phyloP scores from a whole-genome alignment of 2,797 vertebrate genomes.

The Picus viridis region DNA sequence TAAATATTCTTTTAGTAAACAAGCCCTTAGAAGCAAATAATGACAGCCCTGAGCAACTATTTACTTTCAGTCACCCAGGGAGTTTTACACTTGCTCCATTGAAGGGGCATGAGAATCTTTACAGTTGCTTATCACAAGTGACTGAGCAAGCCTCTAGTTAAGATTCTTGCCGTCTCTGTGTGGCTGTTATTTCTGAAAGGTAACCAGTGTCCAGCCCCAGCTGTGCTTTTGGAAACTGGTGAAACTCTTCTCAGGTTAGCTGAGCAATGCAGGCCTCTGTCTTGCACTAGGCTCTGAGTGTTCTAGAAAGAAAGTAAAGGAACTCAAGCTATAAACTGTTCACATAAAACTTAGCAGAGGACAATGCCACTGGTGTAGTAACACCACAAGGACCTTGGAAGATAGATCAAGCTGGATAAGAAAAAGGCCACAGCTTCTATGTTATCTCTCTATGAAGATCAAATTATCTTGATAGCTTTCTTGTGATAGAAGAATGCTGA shows the following conservation, averaged over 20 bases:
- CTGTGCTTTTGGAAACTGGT: not conserved
- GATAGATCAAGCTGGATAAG: constrained; percentile 23
- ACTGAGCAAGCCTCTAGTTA: not conserved
- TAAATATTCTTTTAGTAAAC: not conserved
- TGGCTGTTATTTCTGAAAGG: not conserved
- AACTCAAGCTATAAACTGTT: constrained; percentile 38
- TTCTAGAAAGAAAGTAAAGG: not conserved
- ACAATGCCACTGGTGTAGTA: not conserved
- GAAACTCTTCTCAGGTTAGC: not conserved
- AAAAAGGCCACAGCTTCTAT: not conserved
- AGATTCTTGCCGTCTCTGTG: not conserved
- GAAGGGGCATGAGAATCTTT: not conserved
- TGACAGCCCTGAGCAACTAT: not conserved
- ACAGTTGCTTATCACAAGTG: not conserved
- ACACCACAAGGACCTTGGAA: constrained; percentile 38
- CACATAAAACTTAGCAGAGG: not conserved
- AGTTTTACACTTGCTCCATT: not conserved
- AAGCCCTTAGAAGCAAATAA: not conserved
- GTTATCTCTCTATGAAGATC: not conserved
- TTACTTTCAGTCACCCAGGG: not conserved
- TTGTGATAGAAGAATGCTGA: constrained; percentile 40
- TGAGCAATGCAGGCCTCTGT: not conserved
- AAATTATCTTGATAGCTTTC: not conserved
- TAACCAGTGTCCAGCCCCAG: not conserved
- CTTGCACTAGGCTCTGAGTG: not conserved